A percentile compares a stretch with the other conserved stretches of the same genome.
These are phyloP conservation scores for Pontoporia blainvillei DNA, from an alignment of 2,113 vertebrate genomes.

Conservation along the genomic window DNA sequence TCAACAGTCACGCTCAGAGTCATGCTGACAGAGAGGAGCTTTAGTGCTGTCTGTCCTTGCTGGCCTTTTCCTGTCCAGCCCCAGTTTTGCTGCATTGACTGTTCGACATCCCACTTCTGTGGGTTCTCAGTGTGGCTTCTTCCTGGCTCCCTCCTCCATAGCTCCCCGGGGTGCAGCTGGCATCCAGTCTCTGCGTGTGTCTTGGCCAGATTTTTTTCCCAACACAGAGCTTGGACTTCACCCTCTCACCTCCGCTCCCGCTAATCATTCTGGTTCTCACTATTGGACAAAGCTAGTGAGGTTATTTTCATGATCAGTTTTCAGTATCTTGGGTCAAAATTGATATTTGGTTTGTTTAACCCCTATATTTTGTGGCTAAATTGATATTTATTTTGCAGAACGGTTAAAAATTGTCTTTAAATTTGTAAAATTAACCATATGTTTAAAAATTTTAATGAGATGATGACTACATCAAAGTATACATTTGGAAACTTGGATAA, in stretches of 20 bases:
- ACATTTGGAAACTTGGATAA: constrained; percentile 38
- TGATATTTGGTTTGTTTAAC: neutral
- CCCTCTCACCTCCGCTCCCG: neutral
- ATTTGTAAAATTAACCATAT: neutral
- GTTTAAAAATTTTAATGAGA: neutral
- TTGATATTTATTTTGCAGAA: constrained; percentile 3
- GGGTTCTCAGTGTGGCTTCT: neutral
- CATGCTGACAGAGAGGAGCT: neutral
- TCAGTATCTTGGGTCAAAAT: neutral
- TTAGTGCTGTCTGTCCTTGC: neutral
- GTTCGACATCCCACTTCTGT: fast-evolving
- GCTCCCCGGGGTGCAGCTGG: neutral
- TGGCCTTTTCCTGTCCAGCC: neutral
- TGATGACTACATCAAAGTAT: neutral
- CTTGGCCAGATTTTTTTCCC: neutral
- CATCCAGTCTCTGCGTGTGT: neutral
- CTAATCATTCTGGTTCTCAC: neutral
- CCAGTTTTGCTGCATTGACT: neutral
- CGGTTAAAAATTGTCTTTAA: neutral
- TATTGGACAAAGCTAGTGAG: neutral
- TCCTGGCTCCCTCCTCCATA: neutral
- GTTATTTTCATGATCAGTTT: neutral
- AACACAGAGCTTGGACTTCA: neutral
- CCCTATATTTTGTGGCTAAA: constrained; percentile 6
- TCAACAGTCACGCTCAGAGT: neutral